These are phyloP conservation scores for Drosophila punjabiensis DNA, from an alignment of 1,140 invertebrate species.

Conservation along the genomic window DNA sequence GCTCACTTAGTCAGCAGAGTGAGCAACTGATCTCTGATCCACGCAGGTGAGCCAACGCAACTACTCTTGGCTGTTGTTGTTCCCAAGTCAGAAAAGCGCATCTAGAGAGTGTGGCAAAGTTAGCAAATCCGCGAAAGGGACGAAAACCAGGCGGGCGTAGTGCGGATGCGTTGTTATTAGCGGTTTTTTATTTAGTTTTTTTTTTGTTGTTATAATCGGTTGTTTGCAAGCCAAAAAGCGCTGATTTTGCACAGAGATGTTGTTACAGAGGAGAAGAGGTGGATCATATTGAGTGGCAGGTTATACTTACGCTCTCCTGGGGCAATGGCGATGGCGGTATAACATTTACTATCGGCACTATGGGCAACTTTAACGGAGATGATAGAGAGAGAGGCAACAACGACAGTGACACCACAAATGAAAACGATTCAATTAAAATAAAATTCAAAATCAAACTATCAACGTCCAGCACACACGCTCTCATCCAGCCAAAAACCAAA, in stretches of 20 bases:
- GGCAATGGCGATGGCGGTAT: slow-evolving; percentile 77
- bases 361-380: slow-evolving; percentile 78
- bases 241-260: slow-evolving; percentile 17
- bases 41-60: slow-evolving; percentile 2
- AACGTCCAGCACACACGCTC: slow-evolving; percentile 7
- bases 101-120: slow-evolving; percentile 18
- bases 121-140: slow-evolving; percentile 16
- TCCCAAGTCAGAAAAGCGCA: slow-evolving; percentile 20
- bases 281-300: slow-evolving; percentile 34
- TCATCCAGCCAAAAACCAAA: slow-evolving; percentile 27
- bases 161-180: slow-evolving; percentile 45
- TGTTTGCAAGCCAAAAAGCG: slow-evolving; percentile 49
- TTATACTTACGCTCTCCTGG: slow-evolving; percentile 79
- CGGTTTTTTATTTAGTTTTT: slow-evolving; percentile 1
- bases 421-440: slow-evolving; percentile 76
- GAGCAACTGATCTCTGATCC: not conserved
- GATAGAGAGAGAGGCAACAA: slow-evolving; percentile 60
- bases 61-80: not conserved
- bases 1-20: not conserved
- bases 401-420: slow-evolving; percentile 64
- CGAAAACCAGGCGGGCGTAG: slow-evolving; percentile 24
- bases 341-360: slow-evolving; percentile 80
- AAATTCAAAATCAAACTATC: slow-evolving; percentile 55
- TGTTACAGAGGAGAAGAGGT: slow-evolving; percentile 27
- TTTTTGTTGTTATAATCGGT: slow-evolving; percentile 4